A percentile compares a stretch with the other conserved stretches of the same genome.
Conservation (phyloP, 1,140 invertebrate species). For the Ceratosolen fusciceps region DNA sequence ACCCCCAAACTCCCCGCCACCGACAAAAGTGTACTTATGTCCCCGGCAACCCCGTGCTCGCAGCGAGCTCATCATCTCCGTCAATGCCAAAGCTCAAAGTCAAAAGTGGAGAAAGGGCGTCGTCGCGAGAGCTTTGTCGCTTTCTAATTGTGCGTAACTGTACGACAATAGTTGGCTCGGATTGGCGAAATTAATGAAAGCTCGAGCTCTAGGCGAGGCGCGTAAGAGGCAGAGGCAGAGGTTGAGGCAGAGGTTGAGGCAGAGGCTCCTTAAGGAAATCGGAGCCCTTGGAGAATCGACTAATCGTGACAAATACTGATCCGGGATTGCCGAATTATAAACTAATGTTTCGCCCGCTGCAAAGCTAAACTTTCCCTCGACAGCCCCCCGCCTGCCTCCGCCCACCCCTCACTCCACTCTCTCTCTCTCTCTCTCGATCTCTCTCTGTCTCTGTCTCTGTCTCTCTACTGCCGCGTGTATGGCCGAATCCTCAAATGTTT, state of each 20-base stretch:
- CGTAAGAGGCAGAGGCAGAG: no score
- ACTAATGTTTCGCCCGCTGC: slow-evolving; percentile 67
- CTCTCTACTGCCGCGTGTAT: slow-evolving; percentile 29
- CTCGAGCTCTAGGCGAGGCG: no score
- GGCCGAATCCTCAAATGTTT: slow-evolving; percentile 35
- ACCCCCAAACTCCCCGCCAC: not conserved
- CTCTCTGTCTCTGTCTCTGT: no score
- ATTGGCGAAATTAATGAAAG: slow-evolving; percentile 70
- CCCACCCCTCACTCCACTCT: no score
- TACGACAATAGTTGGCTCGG: slow-evolving; percentile 65
- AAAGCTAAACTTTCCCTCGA: slow-evolving; percentile 63
- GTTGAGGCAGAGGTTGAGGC: no score
- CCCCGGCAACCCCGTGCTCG: no score
- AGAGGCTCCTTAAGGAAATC: slow-evolving; percentile 41
- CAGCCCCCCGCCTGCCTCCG: not conserved
- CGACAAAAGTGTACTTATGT: no score
- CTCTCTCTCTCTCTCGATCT: no score
- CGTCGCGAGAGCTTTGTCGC: slow-evolving; percentile 60
- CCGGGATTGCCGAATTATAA: slow-evolving; percentile 71
- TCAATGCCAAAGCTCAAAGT: slow-evolving; percentile 55
- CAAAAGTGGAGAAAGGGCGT: slow-evolving; percentile 43
- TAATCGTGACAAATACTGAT: slow-evolving; percentile 73
- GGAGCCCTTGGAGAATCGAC: slow-evolving; percentile 57
- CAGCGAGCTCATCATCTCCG: slow-evolving; percentile 46
- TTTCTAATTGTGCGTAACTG: slow-evolving; percentile 66